These are phyloP conservation scores for Xestia ashworthii DNA, from an alignment of 2,888 invertebrate species.

Conservation along the genomic window DNA sequence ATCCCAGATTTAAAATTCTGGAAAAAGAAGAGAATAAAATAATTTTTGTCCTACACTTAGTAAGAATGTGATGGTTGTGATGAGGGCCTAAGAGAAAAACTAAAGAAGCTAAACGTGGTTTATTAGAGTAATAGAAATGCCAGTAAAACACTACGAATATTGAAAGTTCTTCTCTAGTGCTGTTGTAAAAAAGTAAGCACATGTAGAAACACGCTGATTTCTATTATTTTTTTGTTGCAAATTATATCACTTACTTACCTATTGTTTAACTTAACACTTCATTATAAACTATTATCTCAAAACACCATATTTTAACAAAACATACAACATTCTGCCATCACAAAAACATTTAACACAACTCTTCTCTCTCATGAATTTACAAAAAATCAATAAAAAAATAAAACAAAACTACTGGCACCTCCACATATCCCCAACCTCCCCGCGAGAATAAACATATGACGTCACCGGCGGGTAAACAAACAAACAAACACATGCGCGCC, in stretches of 20 bases:
- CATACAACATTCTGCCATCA: not conserved
- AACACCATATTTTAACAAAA: not conserved
- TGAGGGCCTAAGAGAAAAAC: not conserved
- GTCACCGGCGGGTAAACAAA: slow-evolving; percentile 91
- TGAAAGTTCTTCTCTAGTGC: not conserved
- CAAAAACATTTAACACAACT: not conserved
- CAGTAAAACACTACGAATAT: not conserved
- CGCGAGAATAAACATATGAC: slow-evolving; percentile 91
- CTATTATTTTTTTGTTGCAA: not conserved
- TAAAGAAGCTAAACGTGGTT: not conserved
- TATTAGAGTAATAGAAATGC: not conserved
- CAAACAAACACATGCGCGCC: slow-evolving; percentile 91
- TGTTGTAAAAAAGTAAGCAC: not conserved
- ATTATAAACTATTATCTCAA: not conserved
- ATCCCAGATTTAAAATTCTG: not conserved
- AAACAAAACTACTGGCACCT: slow-evolving; percentile 51
- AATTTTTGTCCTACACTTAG: not conserved
- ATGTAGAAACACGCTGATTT: not conserved
- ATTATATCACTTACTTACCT: slow-evolving; percentile 10
- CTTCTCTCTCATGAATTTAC: not conserved
- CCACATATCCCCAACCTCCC: slow-evolving; percentile 75
- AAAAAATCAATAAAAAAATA: slow-evolving; percentile 48
- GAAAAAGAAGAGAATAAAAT: not conserved
- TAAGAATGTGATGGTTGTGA: not conserved
- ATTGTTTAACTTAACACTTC: not conserved